Evolutionary conservation across 2,113 vertebrate genomes (phyloP).

Genomic region (Pseudopodoces humilis): DNA sequence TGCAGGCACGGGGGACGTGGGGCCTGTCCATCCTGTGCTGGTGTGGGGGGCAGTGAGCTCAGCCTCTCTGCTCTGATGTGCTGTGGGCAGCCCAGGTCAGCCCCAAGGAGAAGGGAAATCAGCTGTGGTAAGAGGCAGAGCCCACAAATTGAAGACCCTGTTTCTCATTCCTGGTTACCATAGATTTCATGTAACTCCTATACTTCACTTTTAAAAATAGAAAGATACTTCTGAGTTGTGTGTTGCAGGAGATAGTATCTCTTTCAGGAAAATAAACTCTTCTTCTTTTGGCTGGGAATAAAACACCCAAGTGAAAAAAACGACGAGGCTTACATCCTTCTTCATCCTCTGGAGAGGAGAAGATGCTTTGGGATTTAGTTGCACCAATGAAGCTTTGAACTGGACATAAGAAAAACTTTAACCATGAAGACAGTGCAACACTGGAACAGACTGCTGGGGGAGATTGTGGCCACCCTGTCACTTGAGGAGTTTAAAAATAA

Average conservation of each 20-base stretch:
- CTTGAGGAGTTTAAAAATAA: background rate
- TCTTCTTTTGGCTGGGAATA: background rate
- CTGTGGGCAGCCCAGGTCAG: background rate
- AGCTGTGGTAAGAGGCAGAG: background rate
- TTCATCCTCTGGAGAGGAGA: background rate
- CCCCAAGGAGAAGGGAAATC: accelerated
- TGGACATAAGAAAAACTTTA: background rate
- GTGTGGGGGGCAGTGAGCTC: background rate
- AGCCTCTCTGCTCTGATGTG: background rate
- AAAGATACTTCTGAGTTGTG: background rate
- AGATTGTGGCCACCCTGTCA: background rate
- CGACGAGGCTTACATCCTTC: accelerated
- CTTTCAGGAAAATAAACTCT: background rate
- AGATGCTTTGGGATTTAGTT: background rate
- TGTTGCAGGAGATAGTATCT: background rate
- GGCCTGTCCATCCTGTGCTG: background rate
- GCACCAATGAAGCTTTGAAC: background rate
- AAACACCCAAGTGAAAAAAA: background rate
- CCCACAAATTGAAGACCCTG: background rate
- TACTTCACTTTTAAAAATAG: constrained; percentile 36
- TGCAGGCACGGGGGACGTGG: background rate
- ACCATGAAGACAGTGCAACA: background rate
- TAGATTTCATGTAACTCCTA: background rate
- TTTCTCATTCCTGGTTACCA: background rate
- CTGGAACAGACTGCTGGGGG: background rate